These are phyloP conservation scores for Norana najaformis DNA, from an alignment of 2,888 invertebrate genomes.

Conservation along the genomic window DNA sequence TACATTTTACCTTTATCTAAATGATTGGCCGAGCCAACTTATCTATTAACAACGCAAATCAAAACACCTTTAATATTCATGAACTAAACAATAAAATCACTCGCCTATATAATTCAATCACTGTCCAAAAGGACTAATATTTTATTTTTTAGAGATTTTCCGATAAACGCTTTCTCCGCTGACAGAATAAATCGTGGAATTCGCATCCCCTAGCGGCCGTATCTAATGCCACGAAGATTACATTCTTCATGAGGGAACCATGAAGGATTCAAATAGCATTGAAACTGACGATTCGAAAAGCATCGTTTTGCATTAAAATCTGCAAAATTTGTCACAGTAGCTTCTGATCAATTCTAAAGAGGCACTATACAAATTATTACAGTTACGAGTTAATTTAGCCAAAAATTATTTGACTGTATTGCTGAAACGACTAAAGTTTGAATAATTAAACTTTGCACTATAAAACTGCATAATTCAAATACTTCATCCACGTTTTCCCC, in stretches of 20 bases:
- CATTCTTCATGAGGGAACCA: neutral
- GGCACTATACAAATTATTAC: no score
- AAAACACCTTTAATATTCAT: neutral
- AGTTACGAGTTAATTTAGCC: no score
- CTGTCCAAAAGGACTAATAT: neutral
- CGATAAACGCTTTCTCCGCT: neutral
- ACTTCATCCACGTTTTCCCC: no score
- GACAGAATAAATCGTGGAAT: neutral
- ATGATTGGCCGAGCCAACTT: neutral
- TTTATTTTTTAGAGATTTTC: neutral
- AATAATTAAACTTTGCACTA: no score
- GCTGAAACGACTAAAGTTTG: no score
- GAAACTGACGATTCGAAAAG: no score
- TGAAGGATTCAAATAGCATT: no score
- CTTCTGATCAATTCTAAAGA: no score
- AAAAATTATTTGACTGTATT: no score
- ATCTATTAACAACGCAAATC: neutral
- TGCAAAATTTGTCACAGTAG: no score
- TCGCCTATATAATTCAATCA: neutral
- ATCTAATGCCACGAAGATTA: neutral
- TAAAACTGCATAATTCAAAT: no score
- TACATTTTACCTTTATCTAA: neutral
- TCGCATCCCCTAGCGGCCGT: conserved; percentile 2
- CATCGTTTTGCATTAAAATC: no score
- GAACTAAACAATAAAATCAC: neutral